Evolutionary conservation across 1,140 invertebrate species (phyloP).

Genomic region (Geopemphigus sp.): DNA sequence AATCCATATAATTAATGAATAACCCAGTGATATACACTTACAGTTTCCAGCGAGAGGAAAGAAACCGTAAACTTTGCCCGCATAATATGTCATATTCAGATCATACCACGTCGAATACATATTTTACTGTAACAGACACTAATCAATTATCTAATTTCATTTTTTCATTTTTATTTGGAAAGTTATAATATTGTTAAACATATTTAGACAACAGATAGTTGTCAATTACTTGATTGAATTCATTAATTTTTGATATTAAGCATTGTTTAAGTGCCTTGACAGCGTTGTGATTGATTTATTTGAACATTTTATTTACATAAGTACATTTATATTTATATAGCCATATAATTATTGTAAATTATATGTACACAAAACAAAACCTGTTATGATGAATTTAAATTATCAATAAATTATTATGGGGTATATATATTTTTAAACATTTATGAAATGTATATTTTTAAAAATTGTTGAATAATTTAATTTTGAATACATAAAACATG

Average conservation of each 20-base stretch:
- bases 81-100: neutral
- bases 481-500: too few species aligned
- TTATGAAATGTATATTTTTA: neutral
- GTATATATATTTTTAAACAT: neutral
- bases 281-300: neutral
- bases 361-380: neutral
- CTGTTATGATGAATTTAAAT: neutral
- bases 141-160: neutral
- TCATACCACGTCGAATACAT: neutral
- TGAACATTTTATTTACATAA: neutral
- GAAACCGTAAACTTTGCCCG: neutral
- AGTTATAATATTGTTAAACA: neutral
- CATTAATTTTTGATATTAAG: neutral
- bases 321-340: neutral
- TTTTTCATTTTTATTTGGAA: neutral
- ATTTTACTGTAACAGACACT: neutral
- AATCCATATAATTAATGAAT: neutral
- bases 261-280: neutral
- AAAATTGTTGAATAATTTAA: too few species aligned
- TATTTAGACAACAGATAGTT: neutral
- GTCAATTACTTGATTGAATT: neutral
- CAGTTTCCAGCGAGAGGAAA: neutral
- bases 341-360: neutral
- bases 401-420: neutral
- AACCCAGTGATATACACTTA: neutral